Base-by-base conservation (phyloP, 2,888 invertebrate species). In the Stegophylla sp. region DNA sequence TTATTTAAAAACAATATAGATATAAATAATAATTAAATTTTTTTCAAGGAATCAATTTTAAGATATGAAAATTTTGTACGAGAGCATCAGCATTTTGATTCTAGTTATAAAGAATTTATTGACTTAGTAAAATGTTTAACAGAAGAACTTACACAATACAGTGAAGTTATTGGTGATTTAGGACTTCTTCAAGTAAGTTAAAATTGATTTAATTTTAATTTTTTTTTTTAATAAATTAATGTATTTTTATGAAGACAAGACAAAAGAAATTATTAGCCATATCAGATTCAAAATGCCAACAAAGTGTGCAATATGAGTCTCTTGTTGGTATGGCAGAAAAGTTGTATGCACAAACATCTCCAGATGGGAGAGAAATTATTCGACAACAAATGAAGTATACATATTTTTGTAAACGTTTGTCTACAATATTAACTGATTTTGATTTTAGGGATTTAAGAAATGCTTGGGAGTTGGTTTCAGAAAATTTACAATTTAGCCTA, bases 311-410 rank as follows among this genome's bases (percentile, higher is more conserved):
- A 53, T 94, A 97, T 86, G 96, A 96, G 86, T 91, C 92, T 66
- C 90, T 96, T 7, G 89, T 96, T 15, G 95, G 95, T 85, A 90
- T 93, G 48, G 97, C 97, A 1, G 97, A 98, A 87, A 95, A 94
- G 86, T 88, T 98, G 0, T 97, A 97, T 85, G 91, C 93, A 0
- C 96, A 96, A 85, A 97, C 97, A 0, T 95, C 96, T 71, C 96
- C 97, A 0, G 96, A 97, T 85, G 97, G 97, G 2, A 90, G 97
- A 84, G 97, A 97, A 88, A 91, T 93, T 5, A 93, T 97, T 82
- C 90, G 97, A 17, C 95, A 96, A 85, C 95, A 96, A 85, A 88
- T 97, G 74, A 90, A 86, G 85, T 86, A 84, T 59, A 13, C 13
- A 41, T 28, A 17, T 13, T 17, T 56, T 17, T 72, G 23, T n/a